Percentiles rank a stretch among this genome's conserved stretches.
These are phyloP conservation scores for Anticlea derivata DNA, from an alignment of 2,888 invertebrate species.

Conservation along the genomic window DNA sequence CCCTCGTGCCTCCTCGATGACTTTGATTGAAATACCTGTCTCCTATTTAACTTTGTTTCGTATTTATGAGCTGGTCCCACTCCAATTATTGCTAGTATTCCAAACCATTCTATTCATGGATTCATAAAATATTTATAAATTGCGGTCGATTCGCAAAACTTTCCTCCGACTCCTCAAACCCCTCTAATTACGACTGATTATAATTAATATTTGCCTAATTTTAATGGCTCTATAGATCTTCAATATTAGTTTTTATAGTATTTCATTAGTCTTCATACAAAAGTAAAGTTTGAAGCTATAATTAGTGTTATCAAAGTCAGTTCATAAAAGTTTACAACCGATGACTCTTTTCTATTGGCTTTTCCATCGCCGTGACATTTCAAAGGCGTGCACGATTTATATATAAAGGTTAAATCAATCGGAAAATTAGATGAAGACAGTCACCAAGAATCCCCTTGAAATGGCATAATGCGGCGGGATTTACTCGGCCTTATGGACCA, in stretches of 20 bases:
- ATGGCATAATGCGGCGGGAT: slow-evolving; percentile 41
- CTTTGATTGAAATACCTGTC: slow-evolving; percentile 20
- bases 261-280: too few species aligned
- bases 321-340: slow-evolving; percentile 1
- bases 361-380: slow-evolving; percentile 15
- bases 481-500: slow-evolving; percentile 42
- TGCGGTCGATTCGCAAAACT: slow-evolving; percentile 8
- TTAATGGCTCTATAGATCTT: too few species aligned
- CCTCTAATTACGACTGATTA: slow-evolving; percentile 2
- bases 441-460: slow-evolving; percentile 28
- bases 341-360: slow-evolving; percentile 6
- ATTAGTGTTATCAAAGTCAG: neutral
- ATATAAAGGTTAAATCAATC: slow-evolving; percentile 29
- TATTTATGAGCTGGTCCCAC: slow-evolving; percentile 13
- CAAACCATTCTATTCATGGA: slow-evolving; percentile 7
- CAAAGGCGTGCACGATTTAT: slow-evolving; percentile 20
- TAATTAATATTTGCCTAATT: too few species aligned
- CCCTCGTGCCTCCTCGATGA: slow-evolving; percentile 5
- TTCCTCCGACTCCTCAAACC: neutral
- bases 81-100: slow-evolving; percentile 15
- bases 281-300: too few species aligned
- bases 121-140: slow-evolving; percentile 17
- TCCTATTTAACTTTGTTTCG: slow-evolving; percentile 7
- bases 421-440: slow-evolving; percentile 33
- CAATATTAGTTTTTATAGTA: too few species aligned